phyloP scores from a whole-genome alignment of 2,888 invertebrate species.

The Andrena dorsata region DNA sequence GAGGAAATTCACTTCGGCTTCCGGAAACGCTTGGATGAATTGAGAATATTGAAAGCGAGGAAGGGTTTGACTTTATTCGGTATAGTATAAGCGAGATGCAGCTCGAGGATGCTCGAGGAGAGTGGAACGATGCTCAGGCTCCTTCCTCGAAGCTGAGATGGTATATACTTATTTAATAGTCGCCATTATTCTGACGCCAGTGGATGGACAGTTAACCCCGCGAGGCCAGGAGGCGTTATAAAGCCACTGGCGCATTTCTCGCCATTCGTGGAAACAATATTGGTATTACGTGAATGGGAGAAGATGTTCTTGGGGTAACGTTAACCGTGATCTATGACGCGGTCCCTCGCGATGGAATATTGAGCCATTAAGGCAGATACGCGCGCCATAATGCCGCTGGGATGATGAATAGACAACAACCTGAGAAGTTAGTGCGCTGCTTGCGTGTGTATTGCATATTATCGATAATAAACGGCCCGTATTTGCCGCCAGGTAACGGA shows the following conservation, averaged over 20 bases:
- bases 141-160: constrained; percentile 64
- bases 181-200: constrained; percentile 70
- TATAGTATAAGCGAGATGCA: constrained; percentile 41
- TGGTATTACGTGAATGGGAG: constrained; percentile 59
- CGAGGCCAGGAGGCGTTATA: constrained; percentile 61
- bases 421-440: constrained; percentile 42
- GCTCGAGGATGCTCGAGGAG: constrained; percentile 38
- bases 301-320: constrained; percentile 40
- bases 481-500: constrained; percentile 50
- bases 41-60: too few relatives aligned
- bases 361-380: constrained; percentile 67
- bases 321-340: constrained; percentile 64
- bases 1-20: too few relatives aligned
- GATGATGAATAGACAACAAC: constrained; percentile 67
- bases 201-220: constrained; percentile 68
- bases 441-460: constrained; percentile 63
- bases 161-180: constrained; percentile 70
- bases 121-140: constrained; percentile 39
- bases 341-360: constrained; percentile 53
- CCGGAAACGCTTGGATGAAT: too few relatives aligned
- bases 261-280: constrained; percentile 72
- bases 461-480: constrained; percentile 54
- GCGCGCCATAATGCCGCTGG: constrained; percentile 49
- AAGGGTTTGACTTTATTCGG: constrained; percentile 38
- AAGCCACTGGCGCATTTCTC: constrained; percentile 69